Evolutionary conservation across 1,140 invertebrate species (phyloP), one percentile per base, ranked within the genome.

Genomic region (Sitophilus oryzae): DNA sequence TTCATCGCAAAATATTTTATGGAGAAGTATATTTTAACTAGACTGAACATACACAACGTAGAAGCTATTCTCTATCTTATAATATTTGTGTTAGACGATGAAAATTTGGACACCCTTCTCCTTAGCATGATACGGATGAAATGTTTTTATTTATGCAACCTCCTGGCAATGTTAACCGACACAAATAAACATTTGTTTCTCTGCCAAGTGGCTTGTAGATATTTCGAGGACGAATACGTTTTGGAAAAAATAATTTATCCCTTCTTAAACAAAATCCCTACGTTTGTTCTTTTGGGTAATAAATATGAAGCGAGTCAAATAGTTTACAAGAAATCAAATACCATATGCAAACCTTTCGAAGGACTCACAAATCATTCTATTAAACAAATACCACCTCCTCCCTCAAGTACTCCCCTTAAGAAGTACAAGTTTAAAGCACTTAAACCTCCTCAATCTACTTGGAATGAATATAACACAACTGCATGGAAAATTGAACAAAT

Each of bases 221-320:
- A 60, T 53, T 71, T 65, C 55, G 77, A 78, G 51, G 71, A 71
- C 35, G 70, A 66, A 42, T 78, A 72, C 60, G 66, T 77, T 19
- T 65, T 74, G n/a, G 66, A 74, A 37, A 71, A 73, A 46, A 74
- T 79, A 34, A 66, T 76, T 21, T 49, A 56, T 22, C 73, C 75
- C 14, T 56, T 79, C 35, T 66, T 74, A 51, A 73, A 52, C 47
- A 78, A 76, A 62, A 62, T 63, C 3, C 64, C 70, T 58, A 64
- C 70, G 47, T 53, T 76, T 11, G 63, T 71, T 52, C 72, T 70
- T 58, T 58, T 73, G n/a, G 15, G 45, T 23, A 36, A 56, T 19
- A 22, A 52, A 44, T 11, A 48, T 11, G 36, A 60, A 14, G 48
- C 61, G 23, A 6, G 10, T 21, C 66, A 72, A 51, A 68, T 52